Evolutionary conservation across 2,888 invertebrate species (phyloP).

Genomic region (Acanthoscelides obtectus): DNA sequence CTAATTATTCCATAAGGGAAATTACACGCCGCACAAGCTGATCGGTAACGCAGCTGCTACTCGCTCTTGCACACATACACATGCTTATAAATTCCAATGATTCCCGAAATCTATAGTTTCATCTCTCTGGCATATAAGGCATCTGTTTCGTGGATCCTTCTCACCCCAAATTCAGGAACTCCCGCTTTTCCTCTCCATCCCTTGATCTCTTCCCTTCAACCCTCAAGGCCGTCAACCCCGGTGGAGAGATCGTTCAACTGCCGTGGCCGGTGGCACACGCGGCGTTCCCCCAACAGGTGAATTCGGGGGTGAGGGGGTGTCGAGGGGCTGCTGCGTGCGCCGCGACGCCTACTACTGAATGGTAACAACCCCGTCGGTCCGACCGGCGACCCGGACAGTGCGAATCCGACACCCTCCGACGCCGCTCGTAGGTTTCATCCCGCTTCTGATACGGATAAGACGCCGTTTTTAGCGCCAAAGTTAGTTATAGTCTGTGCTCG

Average conservation of each 20-base stretch:
- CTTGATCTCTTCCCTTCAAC: background rate
- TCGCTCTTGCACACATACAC: too few species aligned
- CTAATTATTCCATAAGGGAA: too few species aligned
- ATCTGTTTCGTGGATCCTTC: background rate
- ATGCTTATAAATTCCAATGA: too few species aligned
- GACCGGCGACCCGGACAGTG: background rate
- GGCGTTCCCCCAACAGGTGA: conserved; percentile 26
- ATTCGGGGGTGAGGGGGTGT: conserved; percentile 2
- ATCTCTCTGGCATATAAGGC: background rate
- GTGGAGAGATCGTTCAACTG: background rate
- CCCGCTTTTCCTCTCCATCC: background rate
- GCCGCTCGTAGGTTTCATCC: conserved; percentile 22
- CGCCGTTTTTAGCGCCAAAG: background rate
- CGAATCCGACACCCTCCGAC: background rate
- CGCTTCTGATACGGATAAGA: conserved; percentile 11
- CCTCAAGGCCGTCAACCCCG: background rate
- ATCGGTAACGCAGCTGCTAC: too few species aligned
- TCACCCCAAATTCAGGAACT: background rate
- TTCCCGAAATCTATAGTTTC: too few species aligned
- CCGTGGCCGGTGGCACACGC: background rate
- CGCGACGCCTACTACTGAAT: conserved; percentile 32
- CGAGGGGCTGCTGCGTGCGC: conserved; percentile 30
- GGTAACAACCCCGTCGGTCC: conserved; percentile 30
- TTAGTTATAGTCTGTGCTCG: background rate
- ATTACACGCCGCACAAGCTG: too few species aligned